Evolutionary conservation across 2,113 vertebrate species (phyloP).

Genomic region (Cyprinodon tularosa): DNA sequence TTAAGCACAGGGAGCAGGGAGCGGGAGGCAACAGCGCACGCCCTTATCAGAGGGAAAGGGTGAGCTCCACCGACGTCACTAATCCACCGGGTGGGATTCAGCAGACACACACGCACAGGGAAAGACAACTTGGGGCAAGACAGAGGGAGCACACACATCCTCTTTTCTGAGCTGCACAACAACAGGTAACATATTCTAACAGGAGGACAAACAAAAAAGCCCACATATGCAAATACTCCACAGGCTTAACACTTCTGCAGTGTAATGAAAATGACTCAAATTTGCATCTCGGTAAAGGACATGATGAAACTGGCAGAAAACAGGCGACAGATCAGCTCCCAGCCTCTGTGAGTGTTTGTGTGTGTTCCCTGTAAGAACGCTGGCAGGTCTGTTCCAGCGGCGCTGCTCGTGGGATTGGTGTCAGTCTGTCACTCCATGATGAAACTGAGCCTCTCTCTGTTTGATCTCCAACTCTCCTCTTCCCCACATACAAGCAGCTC

Average conservation of each 20-base stretch:
- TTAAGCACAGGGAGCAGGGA: conserved; percentile 85
- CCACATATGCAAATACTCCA: conserved; percentile 7
- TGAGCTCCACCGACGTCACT: conserved; percentile 87
- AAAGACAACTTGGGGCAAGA: conserved; percentile 30
- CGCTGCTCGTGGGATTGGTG: conserved; percentile 49
- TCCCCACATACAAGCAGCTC: conserved; percentile 1
- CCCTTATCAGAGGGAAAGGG: conserved; percentile 92
- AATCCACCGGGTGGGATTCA: conserved; percentile 90
- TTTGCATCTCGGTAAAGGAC: conserved; percentile 41
- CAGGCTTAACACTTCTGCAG: not conserved
- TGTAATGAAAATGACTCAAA: conserved; percentile 33
- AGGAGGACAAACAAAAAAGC: not conserved
- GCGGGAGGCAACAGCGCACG: conserved; percentile 75
- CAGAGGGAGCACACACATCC: conserved; percentile 11
- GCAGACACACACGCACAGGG: conserved; percentile 23
- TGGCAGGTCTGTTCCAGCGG: conserved; percentile 47
- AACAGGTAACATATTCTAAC: conserved; percentile 1
- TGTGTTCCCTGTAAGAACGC: conserved; percentile 14
- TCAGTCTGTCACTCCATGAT: conserved; percentile 37
- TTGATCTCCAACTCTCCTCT: conserved; percentile 28
- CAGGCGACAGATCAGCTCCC: conserved; percentile 29
- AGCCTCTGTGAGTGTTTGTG: conserved; percentile 8
- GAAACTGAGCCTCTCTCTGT: conserved; percentile 47
- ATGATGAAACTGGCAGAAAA: conserved; percentile 66
- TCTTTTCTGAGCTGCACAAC: conserved; percentile 22